Base-by-base conservation (phyloP, 2,797 vertebrate genomes). In the Cryptoblepharus egeriae region DNA sequence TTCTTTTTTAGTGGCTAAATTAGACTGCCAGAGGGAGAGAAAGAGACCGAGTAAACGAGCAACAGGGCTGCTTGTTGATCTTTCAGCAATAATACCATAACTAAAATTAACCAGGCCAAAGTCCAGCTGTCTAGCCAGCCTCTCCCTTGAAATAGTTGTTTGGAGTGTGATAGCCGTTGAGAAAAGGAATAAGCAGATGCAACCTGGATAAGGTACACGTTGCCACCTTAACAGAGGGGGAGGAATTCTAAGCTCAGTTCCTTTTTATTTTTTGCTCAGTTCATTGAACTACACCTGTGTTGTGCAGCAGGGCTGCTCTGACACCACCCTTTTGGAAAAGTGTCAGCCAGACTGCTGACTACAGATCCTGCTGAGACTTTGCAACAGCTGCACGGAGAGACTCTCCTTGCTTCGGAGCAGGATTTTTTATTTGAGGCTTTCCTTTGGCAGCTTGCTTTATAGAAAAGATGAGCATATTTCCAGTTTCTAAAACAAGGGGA, bases 111-210 rank as follows among this genome's bases (percentile, higher is more conserved):
- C 72, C 65, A 6, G 65, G 55, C 65, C 64, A 61, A 86, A 72
- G 72, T 71, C 81, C 58, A 79, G 35, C 64, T 61, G 39, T 52
- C 83, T 85, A 75, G 71, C 68, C 72, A 70, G 76, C n/a, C 61
- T 18, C 42, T 49, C 82, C 32, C 9, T 13, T 15, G 42, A 81
- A 79, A 60, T 39, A n/a, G 68, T 75, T 67, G 61, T 55, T 79
- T 42, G 79, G 45, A 68, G 45, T 63, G 55, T 42, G 73, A 68
- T 70, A 32, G 30, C 72, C 72, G 10, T 8, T 60, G 78, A 57
- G 37, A 3, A 72, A 83, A 37, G 65, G 58, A 61, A 71, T 28
- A 75, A 70, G 24, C 30, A 55, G 63, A 81, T 28, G 37, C 64
- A 82, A 79, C 63, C 64, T 22, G n/a, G 42, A 26, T 11, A 4